These are phyloP conservation scores for Charadrius vociferus DNA, from an alignment of 2,113 vertebrate species.

Conservation along the genomic window DNA sequence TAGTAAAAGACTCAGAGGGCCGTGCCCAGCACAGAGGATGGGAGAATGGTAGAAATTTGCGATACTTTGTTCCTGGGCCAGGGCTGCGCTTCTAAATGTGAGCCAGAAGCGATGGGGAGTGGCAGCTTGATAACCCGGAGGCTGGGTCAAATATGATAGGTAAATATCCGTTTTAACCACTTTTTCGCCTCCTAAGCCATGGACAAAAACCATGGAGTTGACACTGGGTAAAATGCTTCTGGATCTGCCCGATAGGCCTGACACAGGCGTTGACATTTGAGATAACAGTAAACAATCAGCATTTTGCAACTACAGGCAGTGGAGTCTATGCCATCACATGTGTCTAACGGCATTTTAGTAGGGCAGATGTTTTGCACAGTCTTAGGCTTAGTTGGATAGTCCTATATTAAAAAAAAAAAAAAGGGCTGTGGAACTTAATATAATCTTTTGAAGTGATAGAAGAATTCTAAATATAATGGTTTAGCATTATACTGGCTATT, in stretches of 20 bases:
- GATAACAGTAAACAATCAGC: neutral
- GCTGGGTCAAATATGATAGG: rapidly evolving
- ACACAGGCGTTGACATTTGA: neutral
- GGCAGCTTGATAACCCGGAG: neutral
- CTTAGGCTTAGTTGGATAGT: neutral
- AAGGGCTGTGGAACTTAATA: neutral
- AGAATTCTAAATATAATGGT: neutral
- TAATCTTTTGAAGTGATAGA: neutral
- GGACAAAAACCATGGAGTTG: neutral
- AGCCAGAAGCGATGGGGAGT: neutral
- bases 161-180: neutral
- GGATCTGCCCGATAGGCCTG: neutral
- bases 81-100: rapidly evolving
- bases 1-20: neutral
- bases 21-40: neutral
- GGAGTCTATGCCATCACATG: rapidly evolving
- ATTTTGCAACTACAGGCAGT: neutral
- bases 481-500: neutral
- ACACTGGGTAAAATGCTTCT: neutral
- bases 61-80: neutral
- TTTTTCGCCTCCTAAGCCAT: neutral
- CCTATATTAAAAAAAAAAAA: neutral
- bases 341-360: neutral
- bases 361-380: neutral
- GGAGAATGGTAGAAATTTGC: rapidly evolving